Conservation (phyloP, 2,113 vertebrate genomes). For the Chloropsis hardwickii region DNA sequence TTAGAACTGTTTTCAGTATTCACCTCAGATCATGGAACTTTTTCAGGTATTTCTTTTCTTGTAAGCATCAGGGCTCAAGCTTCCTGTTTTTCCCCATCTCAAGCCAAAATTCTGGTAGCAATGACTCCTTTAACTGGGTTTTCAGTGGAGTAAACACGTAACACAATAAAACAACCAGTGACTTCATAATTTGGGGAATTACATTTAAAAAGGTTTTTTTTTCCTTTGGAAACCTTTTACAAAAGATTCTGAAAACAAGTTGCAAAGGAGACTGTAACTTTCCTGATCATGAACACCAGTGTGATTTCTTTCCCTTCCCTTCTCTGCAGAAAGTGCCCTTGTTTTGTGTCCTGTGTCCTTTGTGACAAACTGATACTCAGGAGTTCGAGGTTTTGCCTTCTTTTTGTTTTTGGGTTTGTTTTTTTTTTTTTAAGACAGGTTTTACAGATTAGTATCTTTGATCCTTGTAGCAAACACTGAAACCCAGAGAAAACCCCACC, state of each 20-base stretch:
- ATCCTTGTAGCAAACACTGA: background rate
- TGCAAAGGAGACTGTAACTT: background rate
- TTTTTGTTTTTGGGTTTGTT: background rate
- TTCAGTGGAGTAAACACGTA: fast-evolving
- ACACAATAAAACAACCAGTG: background rate
- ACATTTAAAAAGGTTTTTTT: background rate
- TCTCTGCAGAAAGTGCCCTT: background rate
- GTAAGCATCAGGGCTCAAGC: fast-evolving
- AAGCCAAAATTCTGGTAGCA: background rate
- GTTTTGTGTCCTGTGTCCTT: background rate
- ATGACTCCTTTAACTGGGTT: background rate
- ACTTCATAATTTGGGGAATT: background rate
- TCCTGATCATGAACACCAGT: fast-evolving
- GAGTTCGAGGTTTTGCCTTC: background rate
- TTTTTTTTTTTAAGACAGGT: background rate
- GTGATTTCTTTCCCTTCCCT: background rate
- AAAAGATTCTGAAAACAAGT: background rate
- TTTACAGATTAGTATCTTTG: background rate
- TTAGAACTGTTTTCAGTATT: background rate
- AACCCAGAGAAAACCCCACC: background rate
- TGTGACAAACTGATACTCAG: background rate
- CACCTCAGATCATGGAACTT: background rate
- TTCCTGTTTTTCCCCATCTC: background rate
- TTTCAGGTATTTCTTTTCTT: background rate
- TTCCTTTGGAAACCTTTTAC: background rate